Percentiles rank a stretch among this genome's conserved stretches.
These are phyloP conservation scores for Pygoscelis antarcticus DNA, from an alignment of 2,113 vertebrate genomes.

Conservation along the genomic window DNA sequence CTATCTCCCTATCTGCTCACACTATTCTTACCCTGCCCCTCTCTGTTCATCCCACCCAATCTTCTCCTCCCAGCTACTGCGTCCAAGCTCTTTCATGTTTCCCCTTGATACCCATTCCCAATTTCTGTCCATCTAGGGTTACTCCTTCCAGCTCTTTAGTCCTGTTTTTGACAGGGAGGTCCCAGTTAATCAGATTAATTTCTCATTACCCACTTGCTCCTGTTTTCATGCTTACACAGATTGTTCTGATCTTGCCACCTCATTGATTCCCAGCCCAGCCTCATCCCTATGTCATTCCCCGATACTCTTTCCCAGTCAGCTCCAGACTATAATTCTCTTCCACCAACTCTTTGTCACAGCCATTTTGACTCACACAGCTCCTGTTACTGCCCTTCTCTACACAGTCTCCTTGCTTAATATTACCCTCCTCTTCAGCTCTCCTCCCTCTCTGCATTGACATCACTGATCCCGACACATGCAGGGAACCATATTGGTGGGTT, in stretches of 20 bases:
- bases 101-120: neutral
- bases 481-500: neutral
- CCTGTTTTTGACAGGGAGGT: neutral
- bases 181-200: neutral
- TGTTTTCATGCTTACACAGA: neutral
- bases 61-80: neutral
- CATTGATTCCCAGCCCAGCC: neutral
- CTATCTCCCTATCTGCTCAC: neutral
- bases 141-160: neutral
- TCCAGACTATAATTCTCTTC: neutral
- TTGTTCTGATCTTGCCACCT: neutral
- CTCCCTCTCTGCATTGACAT: neutral
- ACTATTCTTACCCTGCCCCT: neutral
- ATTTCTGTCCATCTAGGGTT: neutral
- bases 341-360: neutral
- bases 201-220: neutral
- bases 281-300: neutral
- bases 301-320: neutral
- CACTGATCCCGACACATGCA: fast-evolving
- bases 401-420: neutral
- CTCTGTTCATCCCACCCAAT: neutral
- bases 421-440: neutral
- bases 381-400: neutral
- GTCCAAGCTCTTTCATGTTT: neutral
- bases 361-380: neutral